These are phyloP conservation scores for Tipula helvola DNA, from an alignment of 2,888 invertebrate species.

Conservation along the genomic window DNA sequence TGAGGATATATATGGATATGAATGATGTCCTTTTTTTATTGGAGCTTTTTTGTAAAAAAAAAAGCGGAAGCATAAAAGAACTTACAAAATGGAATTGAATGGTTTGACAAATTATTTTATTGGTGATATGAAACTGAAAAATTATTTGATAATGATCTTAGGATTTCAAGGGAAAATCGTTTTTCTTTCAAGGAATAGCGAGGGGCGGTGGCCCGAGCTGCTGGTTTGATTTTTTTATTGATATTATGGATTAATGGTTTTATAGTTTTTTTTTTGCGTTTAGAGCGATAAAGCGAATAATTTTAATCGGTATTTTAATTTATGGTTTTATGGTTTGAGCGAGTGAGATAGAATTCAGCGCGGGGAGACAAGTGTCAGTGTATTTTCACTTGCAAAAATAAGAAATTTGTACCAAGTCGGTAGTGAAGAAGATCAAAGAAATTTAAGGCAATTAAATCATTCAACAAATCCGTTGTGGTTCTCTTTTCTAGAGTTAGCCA, in stretches of 20 bases:
- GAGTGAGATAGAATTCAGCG: not conserved
- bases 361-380: too few relatives aligned
- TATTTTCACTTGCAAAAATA: too few relatives aligned
- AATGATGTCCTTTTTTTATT: not conserved
- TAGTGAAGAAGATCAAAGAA: too few relatives aligned
- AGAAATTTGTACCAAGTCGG: too few relatives aligned
- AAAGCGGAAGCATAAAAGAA: not conserved
- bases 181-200: not conserved
- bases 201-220: not conserved
- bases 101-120: constrained; percentile 4
- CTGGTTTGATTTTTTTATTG: not conserved
- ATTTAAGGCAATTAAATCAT: too few relatives aligned
- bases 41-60: not conserved
- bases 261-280: not conserved
- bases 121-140: not conserved
- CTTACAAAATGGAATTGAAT: not conserved
- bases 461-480: too few relatives aligned
- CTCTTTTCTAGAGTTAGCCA: too few relatives aligned
- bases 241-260: not conserved
- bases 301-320: not conserved
- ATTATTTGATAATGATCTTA: not conserved
- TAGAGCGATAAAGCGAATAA: not conserved
- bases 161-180: not conserved
- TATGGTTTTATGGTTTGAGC: not conserved
- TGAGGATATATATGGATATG: not conserved